Base-by-base conservation (phyloP, 1,140 invertebrate species). In the Drosophila ohnishii region DNA sequence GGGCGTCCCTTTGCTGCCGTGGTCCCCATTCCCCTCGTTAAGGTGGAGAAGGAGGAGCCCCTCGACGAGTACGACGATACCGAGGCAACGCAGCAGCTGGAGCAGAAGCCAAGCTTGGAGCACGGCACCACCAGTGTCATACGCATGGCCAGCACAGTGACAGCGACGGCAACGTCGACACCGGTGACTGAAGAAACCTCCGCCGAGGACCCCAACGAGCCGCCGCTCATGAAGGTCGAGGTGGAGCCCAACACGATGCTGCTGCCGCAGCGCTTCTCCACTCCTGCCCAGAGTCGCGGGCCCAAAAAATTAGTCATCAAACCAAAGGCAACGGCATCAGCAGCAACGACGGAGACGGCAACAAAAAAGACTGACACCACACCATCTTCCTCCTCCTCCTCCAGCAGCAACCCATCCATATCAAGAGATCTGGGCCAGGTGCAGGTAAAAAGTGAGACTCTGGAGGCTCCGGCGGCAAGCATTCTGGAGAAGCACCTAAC, bases 221-320 rank as follows among this genome's bases (percentile, higher is more conserved):
- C 74, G 28, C 75, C 85, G 22, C 60, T 71, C 14, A 70, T 88
- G 64, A 89, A 89, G 50, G 71, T 89, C 11, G 86, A 89, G 50
- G 85, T 75, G 16, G 84, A 85, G 28, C 30, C 69, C 22, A 88
- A 74, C n/a, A 64, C 84, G 5, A 63, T 60, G 35, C 37, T 88
- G 42, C 53, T 75, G 9, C 78, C 77, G 11, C 83, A 81, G 48
- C 72, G 75, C 16, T 70, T 85, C 42, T 64, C 77, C 7, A 61
- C 75, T 5, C 74, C 75, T 25, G 62, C 76, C 9, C 74, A 80
- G 47, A 86, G 83, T 25, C 88, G 82, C 30, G 90, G 90, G 14
- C 90, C 90, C 44, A 91, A 91, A 64, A 91, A 91, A 69, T 87
- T 91, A 67, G 75, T 91, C 75, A 91, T 91, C 63, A 91, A 91